Evolutionary conservation across 2,797 vertebrate species (phyloP), one percentile per base, ranked within the genome.

Genomic region (Ataeniobius toweri): DNA sequence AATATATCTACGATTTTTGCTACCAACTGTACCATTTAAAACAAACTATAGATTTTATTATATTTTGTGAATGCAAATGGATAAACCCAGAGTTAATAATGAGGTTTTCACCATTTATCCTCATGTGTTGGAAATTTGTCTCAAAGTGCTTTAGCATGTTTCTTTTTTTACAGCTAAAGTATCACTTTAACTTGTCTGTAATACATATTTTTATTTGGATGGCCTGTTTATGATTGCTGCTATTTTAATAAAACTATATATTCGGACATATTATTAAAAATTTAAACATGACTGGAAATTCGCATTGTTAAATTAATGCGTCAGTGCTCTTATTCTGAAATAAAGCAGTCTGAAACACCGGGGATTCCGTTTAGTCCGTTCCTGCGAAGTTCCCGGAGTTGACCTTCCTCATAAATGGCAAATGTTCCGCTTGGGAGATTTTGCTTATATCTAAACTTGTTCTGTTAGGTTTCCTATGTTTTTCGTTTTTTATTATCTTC

Each of bases 291-390:
- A 12, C 10, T 55, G 39, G 36, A 36, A 2, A 3, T 12, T 67
- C 41, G 22, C 5, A 24, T 24, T 0, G 6, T 26, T 36, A 1
- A 6, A 1, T 67, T 22, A 69, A 69, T 46, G 20, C 6, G 4
- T 24, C 41, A n/a, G 12, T 69, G 41, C 24, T 69, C 24, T 69
- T 69, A 69, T 69, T 69, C 67, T 69, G 67, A 69, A 69, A 24
- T 46, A 46, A n/a, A 46, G 6, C 44, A 9, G 18, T 13, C 1
- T 46, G n/a, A 26, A 24, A 44, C 7, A 24, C 2, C 4, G 13
- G 41, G 14, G 41, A n/a, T 69, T 46, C 67, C 41, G 39, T 26
- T 69, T 12, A 69, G 24, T 69, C 41, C 67, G 41, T 69, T 41
- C 5, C 41, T 14, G 13, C 6, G 10, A 69, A 6, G 67, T 26